These are phyloP conservation scores for Tubulanus polymorphus DNA, from an alignment of 2,888 invertebrate species.

Conservation along the genomic window DNA sequence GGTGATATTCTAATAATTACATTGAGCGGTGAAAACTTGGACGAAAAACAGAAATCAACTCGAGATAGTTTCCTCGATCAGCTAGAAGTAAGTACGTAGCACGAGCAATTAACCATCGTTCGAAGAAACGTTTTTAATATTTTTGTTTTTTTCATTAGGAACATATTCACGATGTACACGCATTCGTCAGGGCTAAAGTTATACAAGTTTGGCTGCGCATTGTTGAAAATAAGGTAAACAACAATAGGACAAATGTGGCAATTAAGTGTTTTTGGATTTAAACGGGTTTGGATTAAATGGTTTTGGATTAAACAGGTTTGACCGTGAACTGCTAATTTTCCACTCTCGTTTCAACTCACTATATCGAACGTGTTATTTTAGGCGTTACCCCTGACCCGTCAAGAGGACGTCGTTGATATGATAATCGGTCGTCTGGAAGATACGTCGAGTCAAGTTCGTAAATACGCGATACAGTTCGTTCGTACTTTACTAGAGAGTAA, in stretches of 20 bases:
- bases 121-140: neutral
- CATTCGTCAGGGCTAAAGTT: slow-evolving; percentile 78
- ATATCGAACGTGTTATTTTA: slow-evolving; percentile 24
- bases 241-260: neutral
- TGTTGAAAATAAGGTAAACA: slow-evolving; percentile 68
- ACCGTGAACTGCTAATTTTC: no score
- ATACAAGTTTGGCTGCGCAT: slow-evolving; percentile 79
- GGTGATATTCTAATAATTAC: slow-evolving; percentile 70
- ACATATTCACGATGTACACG: slow-evolving; percentile 79
- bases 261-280: slow-evolving; percentile 3
- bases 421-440: slow-evolving; percentile 71
- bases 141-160: slow-evolving; percentile 53
- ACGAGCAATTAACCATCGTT: neutral
- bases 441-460: slow-evolving; percentile 78
- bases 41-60: slow-evolving; percentile 64
- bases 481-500: slow-evolving; percentile 78
- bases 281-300: no score
- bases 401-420: slow-evolving; percentile 66
- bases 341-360: no score
- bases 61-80: slow-evolving; percentile 77
- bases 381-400: slow-evolving; percentile 67
- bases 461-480: slow-evolving; percentile 74
- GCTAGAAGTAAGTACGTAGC: slow-evolving; percentile 57
- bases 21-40: slow-evolving; percentile 69
- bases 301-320: no score